Evolutionary conservation across 2,888 invertebrate genomes (phyloP).

Genomic region (Ennomos quercinarius): DNA sequence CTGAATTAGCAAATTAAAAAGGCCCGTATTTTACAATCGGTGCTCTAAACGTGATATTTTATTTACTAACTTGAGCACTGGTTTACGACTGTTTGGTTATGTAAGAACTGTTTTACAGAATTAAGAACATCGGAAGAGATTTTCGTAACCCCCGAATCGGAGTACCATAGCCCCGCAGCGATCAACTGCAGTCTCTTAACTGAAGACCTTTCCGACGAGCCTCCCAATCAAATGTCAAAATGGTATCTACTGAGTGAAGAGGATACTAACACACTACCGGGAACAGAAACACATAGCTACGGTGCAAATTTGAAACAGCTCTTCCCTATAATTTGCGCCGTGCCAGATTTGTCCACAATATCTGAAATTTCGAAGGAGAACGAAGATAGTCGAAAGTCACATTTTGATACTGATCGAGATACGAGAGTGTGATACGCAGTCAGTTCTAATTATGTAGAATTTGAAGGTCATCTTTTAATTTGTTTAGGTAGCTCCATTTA

Average conservation of each 20-base stretch:
- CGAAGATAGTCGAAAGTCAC: conserved; percentile 52
- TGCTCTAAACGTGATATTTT: too few species aligned
- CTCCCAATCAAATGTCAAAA: conserved; percentile 42
- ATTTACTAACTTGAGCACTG: too few species aligned
- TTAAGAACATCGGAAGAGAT: conserved; percentile 28
- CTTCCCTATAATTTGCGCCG: conserved; percentile 68
- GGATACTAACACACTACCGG: conserved; percentile 56
- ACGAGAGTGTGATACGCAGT: conserved; percentile 47
- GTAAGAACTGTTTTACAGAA: conserved; percentile 24
- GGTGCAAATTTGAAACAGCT: conserved; percentile 66
- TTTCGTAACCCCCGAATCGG: conserved; percentile 40
- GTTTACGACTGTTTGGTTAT: neutral
- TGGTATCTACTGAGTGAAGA: conserved; percentile 76
- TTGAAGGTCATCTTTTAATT: conserved; percentile 9
- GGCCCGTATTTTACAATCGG: too few species aligned
- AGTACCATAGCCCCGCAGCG: conserved; percentile 45
- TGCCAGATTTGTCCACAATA: conserved; percentile 75
- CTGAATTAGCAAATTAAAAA: too few species aligned
- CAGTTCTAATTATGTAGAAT: conserved; percentile 18
- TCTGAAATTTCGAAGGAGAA: conserved; percentile 71
- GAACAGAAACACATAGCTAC: conserved; percentile 35
- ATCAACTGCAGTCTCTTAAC: conserved; percentile 65
- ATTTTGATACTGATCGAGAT: conserved; percentile 42
- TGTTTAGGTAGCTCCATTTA: neutral
- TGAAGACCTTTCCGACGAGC: conserved; percentile 68